Percentiles rank a stretch among this genome's conserved stretches.
These are phyloP conservation scores for Epicauta chinensis DNA, from an alignment of 1,140 invertebrate species.

Conservation along the genomic window DNA sequence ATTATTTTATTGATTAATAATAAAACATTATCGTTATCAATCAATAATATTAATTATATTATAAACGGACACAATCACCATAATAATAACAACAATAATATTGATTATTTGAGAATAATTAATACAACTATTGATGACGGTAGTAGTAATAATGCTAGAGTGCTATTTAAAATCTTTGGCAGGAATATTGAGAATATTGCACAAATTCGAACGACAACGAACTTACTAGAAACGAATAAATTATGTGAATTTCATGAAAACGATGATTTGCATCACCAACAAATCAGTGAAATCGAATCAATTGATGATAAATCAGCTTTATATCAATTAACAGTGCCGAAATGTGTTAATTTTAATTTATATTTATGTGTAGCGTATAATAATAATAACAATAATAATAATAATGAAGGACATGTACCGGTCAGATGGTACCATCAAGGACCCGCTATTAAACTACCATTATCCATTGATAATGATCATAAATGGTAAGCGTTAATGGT, in stretches of 20 bases:
- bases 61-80: neutral
- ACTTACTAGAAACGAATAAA: constrained; percentile 23
- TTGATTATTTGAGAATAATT: neutral
- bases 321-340: constrained; percentile 28
- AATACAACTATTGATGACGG: constrained; percentile 1
- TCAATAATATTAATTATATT: too few relatives aligned
- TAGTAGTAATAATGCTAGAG: constrained; percentile 29
- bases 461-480: constrained; percentile 1
- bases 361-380: constrained; percentile 33
- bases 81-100: neutral
- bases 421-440: constrained; percentile 35
- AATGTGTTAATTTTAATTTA: constrained; percentile 27
- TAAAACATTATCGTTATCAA: neutral
- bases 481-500: neutral
- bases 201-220: constrained; percentile 32
- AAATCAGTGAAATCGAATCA: constrained; percentile 27
- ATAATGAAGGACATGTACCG: constrained; percentile 15
- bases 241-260: constrained; percentile 16
- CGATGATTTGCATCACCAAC: constrained; percentile 16
- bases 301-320: constrained; percentile 19
- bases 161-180: constrained; percentile 34
- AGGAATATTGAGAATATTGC: constrained; percentile 30
- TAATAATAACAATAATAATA: constrained; percentile 12
- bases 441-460: constrained; percentile 21
- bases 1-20: constrained; percentile 5